These are phyloP conservation scores for Entomyzon cyanotis DNA, from an alignment of 2,113 vertebrate species.

Conservation along the genomic window DNA sequence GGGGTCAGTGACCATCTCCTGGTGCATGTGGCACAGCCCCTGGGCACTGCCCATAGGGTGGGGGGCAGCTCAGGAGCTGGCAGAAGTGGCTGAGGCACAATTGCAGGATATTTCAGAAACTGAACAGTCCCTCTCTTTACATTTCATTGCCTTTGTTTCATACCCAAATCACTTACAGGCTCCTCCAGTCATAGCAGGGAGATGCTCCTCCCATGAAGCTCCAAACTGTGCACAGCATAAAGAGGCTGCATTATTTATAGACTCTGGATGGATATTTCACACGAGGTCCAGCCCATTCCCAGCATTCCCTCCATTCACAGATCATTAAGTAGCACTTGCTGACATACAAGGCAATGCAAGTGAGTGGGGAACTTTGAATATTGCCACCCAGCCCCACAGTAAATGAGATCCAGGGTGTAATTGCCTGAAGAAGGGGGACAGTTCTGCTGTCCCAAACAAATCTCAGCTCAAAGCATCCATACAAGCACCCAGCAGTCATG, in stretches of 20 bases:
- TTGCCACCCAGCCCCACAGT: neutral
- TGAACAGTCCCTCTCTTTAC: neutral
- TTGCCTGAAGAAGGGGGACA: neutral
- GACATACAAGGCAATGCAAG: slow-evolving; percentile 66
- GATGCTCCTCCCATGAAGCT: slow-evolving; percentile 65
- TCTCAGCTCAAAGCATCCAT: neutral
- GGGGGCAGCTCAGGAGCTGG: neutral
- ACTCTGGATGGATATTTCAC: slow-evolving; percentile 51
- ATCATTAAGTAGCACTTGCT: slow-evolving; percentile 62
- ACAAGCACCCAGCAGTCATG: accelerated
- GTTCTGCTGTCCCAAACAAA: neutral
- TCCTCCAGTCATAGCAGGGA: slow-evolving; percentile 12
- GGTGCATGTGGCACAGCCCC: neutral
- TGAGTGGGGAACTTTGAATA: slow-evolving; percentile 43
- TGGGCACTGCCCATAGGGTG: neutral
- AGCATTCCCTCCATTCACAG: slow-evolving; percentile 68
- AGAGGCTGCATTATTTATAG: slow-evolving; percentile 68
- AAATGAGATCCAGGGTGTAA: neutral
- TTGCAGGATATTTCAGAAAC: neutral
- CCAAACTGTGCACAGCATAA: slow-evolving; percentile 38
- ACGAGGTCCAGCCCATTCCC: slow-evolving; percentile 43
- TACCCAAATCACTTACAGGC: slow-evolving; percentile 43
- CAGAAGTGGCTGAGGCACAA: neutral
- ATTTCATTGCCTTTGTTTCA: slow-evolving; percentile 57
- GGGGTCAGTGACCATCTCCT: neutral